Evolutionary conservation across 2,113 vertebrate species (phyloP).

Genomic region (Macrotus californicus): DNA sequence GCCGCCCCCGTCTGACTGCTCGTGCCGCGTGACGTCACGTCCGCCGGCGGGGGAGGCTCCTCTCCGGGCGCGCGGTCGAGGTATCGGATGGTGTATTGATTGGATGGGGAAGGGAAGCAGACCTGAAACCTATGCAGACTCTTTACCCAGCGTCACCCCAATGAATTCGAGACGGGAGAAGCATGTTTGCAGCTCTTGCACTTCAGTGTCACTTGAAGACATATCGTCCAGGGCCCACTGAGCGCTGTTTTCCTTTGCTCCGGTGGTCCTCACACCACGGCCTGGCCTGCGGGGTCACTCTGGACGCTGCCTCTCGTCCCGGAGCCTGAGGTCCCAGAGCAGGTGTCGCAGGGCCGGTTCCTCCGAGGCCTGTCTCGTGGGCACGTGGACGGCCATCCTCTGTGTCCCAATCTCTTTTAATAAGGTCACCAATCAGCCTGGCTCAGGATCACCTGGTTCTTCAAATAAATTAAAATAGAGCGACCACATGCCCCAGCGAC

Average conservation of each 20-base stretch:
- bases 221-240: not conserved
- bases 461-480: not conserved
- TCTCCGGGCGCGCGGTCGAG: not conserved
- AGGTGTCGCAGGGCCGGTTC: not conserved
- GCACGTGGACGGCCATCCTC: not conserved
- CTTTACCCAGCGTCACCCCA: not conserved
- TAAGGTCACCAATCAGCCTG: not conserved
- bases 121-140: not conserved
- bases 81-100: not conserved
- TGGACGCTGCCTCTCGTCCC: not conserved
- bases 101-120: no score
- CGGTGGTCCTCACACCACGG: not conserved
- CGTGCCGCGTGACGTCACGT: not conserved
- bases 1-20: fast-evolving
- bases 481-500: no score
- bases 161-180: not conserved
- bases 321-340: not conserved
- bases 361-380: not conserved
- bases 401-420: not conserved
- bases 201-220: not conserved
- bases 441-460: not conserved
- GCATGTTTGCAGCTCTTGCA: not conserved
- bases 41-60: not conserved
- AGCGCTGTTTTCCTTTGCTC: not conserved
- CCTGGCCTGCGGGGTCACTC: not conserved